Conservation (phyloP, 2,888 invertebrate genomes). For the Deroplatys truncata region DNA sequence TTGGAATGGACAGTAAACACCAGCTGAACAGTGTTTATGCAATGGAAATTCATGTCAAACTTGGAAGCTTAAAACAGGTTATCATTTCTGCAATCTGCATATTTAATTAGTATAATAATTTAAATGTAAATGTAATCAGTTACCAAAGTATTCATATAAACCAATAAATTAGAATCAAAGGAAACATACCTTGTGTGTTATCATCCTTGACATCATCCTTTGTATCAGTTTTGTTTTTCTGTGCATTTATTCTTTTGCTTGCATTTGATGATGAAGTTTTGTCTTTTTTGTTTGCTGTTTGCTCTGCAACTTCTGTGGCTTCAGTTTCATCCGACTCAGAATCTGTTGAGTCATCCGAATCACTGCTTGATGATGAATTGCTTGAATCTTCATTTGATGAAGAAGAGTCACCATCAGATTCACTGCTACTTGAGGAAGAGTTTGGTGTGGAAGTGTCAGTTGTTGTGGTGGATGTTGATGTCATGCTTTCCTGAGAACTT, state of each 20-base stretch:
- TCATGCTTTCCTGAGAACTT: slow-evolving; percentile 28
- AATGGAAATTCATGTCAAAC: too few species aligned
- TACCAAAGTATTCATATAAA: too few species aligned
- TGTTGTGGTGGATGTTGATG: slow-evolving; percentile 21
- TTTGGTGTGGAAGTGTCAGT: slow-evolving; percentile 16
- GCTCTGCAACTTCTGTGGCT: not conserved
- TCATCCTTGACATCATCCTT: slow-evolving; percentile 10
- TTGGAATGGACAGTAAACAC: too few species aligned
- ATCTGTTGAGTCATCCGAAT: slow-evolving; percentile 25
- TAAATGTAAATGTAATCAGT: too few species aligned
- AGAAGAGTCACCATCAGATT: slow-evolving; percentile 23
- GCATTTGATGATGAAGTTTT: not conserved
- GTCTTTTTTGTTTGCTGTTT: not conserved
- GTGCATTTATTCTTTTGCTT: not conserved
- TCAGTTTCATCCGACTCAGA: slow-evolving; percentile 19
- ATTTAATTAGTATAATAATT: too few species aligned
- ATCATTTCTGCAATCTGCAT: too few species aligned
- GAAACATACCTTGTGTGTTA: slow-evolving; percentile 18
- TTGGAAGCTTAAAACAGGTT: too few species aligned
- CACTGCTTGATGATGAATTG: slow-evolving; percentile 17
- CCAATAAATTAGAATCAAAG: too few species aligned
- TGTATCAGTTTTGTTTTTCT: slow-evolving; percentile 4
- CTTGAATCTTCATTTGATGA: slow-evolving; percentile 22
- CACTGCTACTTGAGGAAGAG: slow-evolving; percentile 25
- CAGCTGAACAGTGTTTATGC: too few species aligned